Percentiles rank a stretch among this genome's conserved stretches.
phyloP scores from a whole-genome alignment of 2,113 vertebrate genomes.

The Onychostruthus taczanowskii region DNA sequence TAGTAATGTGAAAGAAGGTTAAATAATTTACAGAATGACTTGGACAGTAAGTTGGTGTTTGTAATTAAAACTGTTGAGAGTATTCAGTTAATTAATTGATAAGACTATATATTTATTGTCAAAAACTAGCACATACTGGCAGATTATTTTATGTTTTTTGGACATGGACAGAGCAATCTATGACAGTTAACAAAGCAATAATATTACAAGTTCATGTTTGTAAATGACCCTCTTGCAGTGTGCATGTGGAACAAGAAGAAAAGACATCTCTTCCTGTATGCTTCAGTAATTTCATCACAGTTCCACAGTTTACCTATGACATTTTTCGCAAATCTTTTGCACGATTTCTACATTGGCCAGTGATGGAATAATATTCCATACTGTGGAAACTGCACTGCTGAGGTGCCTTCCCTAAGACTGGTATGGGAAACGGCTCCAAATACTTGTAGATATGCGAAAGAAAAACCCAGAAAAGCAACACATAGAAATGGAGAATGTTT shows the following conservation, averaged over 20 bases:
- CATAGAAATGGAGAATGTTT: background rate
- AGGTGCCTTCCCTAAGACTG: background rate
- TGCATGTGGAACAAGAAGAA: background rate
- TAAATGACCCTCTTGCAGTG: background rate
- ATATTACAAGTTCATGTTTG: background rate
- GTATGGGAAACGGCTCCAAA: background rate
- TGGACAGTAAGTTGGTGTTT: background rate
- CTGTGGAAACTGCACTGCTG: background rate
- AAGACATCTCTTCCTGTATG: background rate
- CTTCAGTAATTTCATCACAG: background rate
- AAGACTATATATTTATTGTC: background rate
- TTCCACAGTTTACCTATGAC: background rate
- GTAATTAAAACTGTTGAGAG: background rate
- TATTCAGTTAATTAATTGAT: background rate
- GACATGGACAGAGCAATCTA: background rate
- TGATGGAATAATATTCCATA: background rate
- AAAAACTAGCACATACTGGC: background rate
- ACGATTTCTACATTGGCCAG: background rate
- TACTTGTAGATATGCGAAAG: background rate
- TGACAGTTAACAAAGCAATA: background rate
- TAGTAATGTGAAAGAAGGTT: background rate
- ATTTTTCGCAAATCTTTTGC: background rate
- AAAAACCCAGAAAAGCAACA: background rate
- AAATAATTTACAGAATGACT: background rate
- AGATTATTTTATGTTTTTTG: background rate